phyloP scores from a whole-genome alignment of 2,888 invertebrate species.

The Myopa tessellatipennis region DNA sequence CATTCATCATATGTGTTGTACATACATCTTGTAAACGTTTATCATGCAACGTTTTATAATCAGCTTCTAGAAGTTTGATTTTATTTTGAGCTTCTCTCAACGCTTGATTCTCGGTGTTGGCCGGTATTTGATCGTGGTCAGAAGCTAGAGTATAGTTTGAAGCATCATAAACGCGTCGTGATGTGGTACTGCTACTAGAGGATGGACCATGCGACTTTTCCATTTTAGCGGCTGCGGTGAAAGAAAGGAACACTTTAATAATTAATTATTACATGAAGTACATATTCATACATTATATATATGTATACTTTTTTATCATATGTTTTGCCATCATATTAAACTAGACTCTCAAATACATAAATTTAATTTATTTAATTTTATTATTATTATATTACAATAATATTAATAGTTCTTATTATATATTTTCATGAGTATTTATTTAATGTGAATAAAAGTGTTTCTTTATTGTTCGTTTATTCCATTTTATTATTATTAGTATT shows the following conservation, averaged over 20 bases:
- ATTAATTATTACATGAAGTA: too few species aligned
- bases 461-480: background rate
- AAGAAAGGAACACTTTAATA: background rate
- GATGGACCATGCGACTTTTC: conserved; percentile 38
- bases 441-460: background rate
- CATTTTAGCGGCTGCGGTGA: conserved; percentile 33
- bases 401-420: background rate
- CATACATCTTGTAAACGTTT: conserved; percentile 85
- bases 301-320: too few species aligned
- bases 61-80: conserved; percentile 78
- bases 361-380: too few species aligned
- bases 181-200: conserved; percentile 28
- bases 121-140: conserved; percentile 56
- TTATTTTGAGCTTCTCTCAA: conserved; percentile 72
- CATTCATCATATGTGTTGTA: conserved; percentile 11
- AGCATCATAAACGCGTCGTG: conserved; percentile 44
- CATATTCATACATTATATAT: too few species aligned
- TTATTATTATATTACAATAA: too few species aligned
- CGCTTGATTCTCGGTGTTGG: conserved; percentile 64
- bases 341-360: too few species aligned
- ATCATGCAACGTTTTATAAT: conserved; percentile 80
- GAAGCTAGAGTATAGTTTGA: conserved; percentile 40
- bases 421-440: background rate
- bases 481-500: background rate
- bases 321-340: too few species aligned